phyloP scores from a whole-genome alignment of 2,113 vertebrate species.

The Perccottus glenii region DNA sequence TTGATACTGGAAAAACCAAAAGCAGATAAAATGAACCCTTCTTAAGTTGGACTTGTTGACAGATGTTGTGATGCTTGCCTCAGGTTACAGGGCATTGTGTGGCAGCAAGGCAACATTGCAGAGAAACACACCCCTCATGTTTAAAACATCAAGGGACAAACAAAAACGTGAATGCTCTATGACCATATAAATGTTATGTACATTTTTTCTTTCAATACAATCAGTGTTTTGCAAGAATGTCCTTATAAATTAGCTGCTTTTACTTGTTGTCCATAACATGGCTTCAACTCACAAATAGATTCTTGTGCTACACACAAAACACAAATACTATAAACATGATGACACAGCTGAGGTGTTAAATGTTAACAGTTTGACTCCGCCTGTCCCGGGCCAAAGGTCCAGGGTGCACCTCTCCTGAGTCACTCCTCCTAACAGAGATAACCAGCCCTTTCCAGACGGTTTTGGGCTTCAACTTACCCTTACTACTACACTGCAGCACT shows the following conservation, averaged over 20 bases:
- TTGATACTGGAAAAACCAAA: no score
- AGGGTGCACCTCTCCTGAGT: conserved; percentile 8
- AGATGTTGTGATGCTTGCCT: conserved; percentile 37
- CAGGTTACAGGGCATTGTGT: conserved; percentile 67
- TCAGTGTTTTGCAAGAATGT: no score
- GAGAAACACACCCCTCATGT: conserved; percentile 46
- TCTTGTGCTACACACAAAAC: background rate
- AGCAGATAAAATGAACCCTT: background rate
- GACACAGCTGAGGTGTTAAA: conserved; percentile 70
- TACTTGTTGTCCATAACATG: background rate
- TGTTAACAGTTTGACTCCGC: conserved; percentile 67
- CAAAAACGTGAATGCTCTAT: background rate
- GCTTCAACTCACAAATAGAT: background rate
- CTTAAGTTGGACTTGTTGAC: background rate
- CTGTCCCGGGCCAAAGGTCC: conserved; percentile 68
- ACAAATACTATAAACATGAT: conserved; percentile 47
- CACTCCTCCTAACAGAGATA: conserved; percentile 54
- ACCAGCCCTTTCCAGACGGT: conserved; percentile 12
- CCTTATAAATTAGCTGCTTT: background rate
- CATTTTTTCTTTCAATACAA: background rate
- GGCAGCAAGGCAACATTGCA: conserved; percentile 14
- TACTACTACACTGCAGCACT: conserved; percentile 6
- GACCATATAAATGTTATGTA: background rate
- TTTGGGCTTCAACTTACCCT: conserved; percentile 21
- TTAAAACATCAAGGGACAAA: conserved; percentile 49